Evolutionary conservation across 2,888 invertebrate species (phyloP), one percentile per base, ranked within the genome.

Genomic region (Cosmia pyralina): DNA sequence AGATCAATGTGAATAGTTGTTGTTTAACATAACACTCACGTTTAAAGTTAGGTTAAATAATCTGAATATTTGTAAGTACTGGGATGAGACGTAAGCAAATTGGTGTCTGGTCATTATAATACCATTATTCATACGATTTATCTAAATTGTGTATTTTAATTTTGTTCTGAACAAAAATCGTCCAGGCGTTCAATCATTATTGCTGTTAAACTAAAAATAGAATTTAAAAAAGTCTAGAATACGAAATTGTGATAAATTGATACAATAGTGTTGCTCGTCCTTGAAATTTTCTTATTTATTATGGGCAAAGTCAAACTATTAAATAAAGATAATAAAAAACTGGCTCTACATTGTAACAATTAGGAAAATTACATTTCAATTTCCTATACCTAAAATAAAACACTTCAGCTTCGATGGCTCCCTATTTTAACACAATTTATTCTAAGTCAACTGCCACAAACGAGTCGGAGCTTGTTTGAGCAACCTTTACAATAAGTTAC

Each of bases 271-370:
- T 52, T 66, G 38, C 46, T 63, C 57, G 76, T 64, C 52, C 67
- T 79, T 76, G 50, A 72, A 66, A 22, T 66, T 63, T 55, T 50
- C 59, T 57, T 46, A 64, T 50, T 34, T 46, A 46, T 34, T 46
- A 46, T 48, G 44, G 46, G 7, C 28, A 19, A 59, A 53, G n/a
- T 17, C 2, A 48, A 68, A 38, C 15, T 11, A 50, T 13, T 15
- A 5, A 57, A 46, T 11, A 52, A 4, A 75, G 3, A 4, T 34
- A 19, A 4, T 28, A 41, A 46, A 19, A 50, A 15, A 17, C 28
- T 34, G 1, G 8, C 15, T 38, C 13, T 22, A 22, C 8, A 66
- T 13, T 22, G 1, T 28, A 41, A 50, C 7, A 4, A 19, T 4
- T 22, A 5, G 5, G 1, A 17, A 17, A 66, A n/a, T n/a, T 59